phyloP scores from a whole-genome alignment of 2,113 vertebrate genomes.

The Arothron firmamentum region DNA sequence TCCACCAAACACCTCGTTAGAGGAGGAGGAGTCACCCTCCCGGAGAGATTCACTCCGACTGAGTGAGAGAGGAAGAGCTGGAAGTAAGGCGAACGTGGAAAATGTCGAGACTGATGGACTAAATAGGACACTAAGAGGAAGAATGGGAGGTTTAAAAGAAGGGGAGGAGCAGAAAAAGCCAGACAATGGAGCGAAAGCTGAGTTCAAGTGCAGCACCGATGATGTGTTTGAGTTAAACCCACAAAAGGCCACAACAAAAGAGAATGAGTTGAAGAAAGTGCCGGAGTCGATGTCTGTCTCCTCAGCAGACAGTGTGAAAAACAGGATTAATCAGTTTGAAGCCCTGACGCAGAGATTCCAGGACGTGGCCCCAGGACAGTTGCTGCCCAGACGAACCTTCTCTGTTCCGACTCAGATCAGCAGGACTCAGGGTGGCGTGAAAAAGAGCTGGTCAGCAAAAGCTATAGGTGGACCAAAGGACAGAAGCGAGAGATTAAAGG shows the following conservation, averaged over 20 bases:
- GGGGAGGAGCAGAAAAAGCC: neutral
- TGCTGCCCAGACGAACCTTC: constrained; percentile 45
- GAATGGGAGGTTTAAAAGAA: neutral
- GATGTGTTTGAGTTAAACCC: constrained; percentile 45
- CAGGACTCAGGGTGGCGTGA: constrained; percentile 25
- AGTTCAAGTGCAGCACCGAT: constrained; percentile 10
- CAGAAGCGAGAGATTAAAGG: constrained; percentile 24
- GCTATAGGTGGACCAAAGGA: constrained; percentile 12
- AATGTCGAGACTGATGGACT: neutral
- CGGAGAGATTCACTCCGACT: constrained; percentile 6
- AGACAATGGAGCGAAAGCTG: neutral
- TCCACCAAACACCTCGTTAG: neutral
- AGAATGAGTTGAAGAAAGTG: constrained; percentile 16
- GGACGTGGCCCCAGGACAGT: constrained; percentile 9
- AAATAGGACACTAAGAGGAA: constrained; percentile 2
- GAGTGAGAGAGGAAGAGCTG: neutral
- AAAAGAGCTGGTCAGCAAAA: constrained; percentile 57
- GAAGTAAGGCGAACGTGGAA: constrained; percentile 12
- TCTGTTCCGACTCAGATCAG: constrained; percentile 52
- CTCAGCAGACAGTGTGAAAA: constrained; percentile 65
- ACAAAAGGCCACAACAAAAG: constrained; percentile 22
- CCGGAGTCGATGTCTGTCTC: constrained; percentile 1
- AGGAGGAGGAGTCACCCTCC: neutral
- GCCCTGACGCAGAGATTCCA: constrained; percentile 61
- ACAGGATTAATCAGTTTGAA: constrained; percentile 76